Conservation (phyloP, 2,113 vertebrate species). For the Pedetes capensis region DNA sequence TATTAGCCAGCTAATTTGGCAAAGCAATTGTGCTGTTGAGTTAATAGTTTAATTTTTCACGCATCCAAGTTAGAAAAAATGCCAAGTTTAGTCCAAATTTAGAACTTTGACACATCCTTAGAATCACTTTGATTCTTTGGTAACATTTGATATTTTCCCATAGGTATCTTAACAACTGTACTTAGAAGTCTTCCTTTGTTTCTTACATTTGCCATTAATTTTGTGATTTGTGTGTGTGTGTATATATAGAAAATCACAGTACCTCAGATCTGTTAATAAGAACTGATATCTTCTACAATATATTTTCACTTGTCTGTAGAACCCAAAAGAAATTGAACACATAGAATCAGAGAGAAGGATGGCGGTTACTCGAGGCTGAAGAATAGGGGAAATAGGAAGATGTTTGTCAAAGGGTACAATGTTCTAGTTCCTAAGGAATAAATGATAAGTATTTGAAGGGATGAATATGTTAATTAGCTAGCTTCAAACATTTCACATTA, state of each 20-base stretch:
- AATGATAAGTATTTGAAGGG: neutral
- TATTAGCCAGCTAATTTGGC: neutral
- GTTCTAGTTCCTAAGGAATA: neutral
- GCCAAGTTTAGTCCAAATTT: neutral
- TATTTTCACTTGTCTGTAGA: neutral
- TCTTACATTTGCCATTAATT: slow-evolving; percentile 22
- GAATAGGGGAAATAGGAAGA: neutral
- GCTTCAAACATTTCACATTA: neutral
- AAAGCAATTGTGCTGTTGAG: neutral
- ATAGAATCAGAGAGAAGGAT: neutral
- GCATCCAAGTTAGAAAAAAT: neutral
- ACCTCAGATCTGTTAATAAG: neutral
- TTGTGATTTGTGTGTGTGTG: neutral
- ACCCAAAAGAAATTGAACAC: neutral
- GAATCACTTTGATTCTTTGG: neutral
- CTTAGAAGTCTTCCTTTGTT: neutral
- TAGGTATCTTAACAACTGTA: neutral
- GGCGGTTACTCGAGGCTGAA: no score
- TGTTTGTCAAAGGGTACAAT: neutral
- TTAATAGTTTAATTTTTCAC: neutral
- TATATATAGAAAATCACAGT: neutral
- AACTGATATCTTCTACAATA: neutral
- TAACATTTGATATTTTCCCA: neutral
- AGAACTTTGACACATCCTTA: neutral
- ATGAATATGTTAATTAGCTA: neutral